Evolutionary conservation across 2,113 vertebrate species (phyloP), one percentile per base, ranked within the genome.

Genomic region (Pollachius pollachius): DNA sequence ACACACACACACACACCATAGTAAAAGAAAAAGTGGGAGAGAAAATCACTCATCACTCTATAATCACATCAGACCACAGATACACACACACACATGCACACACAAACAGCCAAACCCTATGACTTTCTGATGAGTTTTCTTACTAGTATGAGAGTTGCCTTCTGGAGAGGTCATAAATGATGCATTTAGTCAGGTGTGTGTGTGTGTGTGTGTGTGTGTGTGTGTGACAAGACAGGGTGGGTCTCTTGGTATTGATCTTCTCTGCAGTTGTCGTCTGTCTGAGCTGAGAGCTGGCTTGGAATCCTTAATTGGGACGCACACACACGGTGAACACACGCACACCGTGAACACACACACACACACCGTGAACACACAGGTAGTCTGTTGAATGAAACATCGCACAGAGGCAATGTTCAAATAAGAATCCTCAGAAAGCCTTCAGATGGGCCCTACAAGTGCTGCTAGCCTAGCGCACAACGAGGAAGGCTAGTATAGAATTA

Each of bases 221-320:
- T 41, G 18, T 7, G 62, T 23, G 52, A 17, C 19, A 66, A 19
- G 65, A 75, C 64, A 79, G 79, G 69, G 72, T 75, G 76, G 83
- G 73, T 73, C 73, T 81, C 18, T 67, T 63, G 52, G 61, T 83
- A 89, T 88, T 81, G 84, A 89, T 89, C 81, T 71, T 65, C 65
- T 54, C 67, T 75, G 75, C 77, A 81, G 81, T 79, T 56, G 70
- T 73, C 76, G 64, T 78, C 79, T 69, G 70, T 78, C 58, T 68
- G 34, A 60, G 77, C 34, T 23, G 62, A 34, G 48, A 68, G 72
- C 78, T 18, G 65, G 48, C 54, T 21, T 15, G 41, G 79, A 81
- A 81, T 88, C 75, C 65, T 85, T 85, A 88, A 77, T 68, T 0
- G n/a, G 11, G 34, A 72, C 37, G 56, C 1, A 70, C 52, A 67